Conservation (phyloP, 1,140 invertebrate genomes). For the Bemisia tabaci region DNA sequence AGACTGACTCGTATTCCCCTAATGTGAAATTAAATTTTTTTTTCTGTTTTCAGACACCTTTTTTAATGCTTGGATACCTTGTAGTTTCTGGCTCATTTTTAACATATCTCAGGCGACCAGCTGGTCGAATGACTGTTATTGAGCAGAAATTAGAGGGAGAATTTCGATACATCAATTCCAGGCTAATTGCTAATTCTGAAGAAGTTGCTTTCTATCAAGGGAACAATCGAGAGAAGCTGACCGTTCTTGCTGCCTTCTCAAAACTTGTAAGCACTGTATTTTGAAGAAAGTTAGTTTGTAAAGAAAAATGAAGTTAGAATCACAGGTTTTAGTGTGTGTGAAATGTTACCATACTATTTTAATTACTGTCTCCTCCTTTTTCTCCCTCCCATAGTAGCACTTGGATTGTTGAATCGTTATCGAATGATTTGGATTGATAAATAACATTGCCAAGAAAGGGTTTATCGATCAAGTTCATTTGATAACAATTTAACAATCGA, state of each 20-base stretch:
- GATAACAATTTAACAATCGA: too few relatives aligned
- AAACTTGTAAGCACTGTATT: conserved; percentile 53
- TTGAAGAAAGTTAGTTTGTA: too few relatives aligned
- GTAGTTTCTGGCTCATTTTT: conserved; percentile 66
- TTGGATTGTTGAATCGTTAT: too few relatives aligned
- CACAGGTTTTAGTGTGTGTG: not conserved
- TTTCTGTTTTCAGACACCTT: conserved; percentile 53
- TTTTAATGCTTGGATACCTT: conserved; percentile 72
- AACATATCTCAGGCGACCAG: conserved; percentile 68
- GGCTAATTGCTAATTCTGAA: conserved; percentile 93
- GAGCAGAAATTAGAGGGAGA: conserved; percentile 97
- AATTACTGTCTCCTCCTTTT: conserved; percentile 10
- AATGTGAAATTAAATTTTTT: conserved; percentile 19
- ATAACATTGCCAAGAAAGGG: too few relatives aligned
- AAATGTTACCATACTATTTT: not conserved
- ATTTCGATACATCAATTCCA: conserved; percentile 90
- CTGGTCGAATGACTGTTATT: conserved; percentile 73
- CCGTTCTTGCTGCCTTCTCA: conserved; percentile 72
- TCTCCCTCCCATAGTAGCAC: too few relatives aligned
- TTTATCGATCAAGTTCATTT: too few relatives aligned
- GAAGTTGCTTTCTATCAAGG: conserved; percentile 86
- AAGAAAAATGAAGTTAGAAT: too few relatives aligned
- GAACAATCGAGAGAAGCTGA: conserved; percentile 62
- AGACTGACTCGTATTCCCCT: too few relatives aligned
- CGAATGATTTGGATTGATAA: too few relatives aligned